phyloP scores from a whole-genome alignment of 2,113 vertebrate species.

The Aegotheles bennettii region DNA sequence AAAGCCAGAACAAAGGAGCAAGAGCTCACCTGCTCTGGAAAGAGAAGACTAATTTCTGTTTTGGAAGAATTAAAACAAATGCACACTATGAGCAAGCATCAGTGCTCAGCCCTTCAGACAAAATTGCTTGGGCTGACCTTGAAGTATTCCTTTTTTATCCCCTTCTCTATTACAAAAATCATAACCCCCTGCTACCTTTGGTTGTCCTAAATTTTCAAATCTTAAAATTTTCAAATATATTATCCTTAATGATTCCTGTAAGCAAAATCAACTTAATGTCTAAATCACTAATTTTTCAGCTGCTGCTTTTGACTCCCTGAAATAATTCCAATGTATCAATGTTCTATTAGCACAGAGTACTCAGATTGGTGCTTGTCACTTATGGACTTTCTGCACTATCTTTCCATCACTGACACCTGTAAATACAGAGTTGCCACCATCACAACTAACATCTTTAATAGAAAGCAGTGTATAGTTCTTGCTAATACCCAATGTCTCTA shows the following conservation, averaged over 20 bases:
- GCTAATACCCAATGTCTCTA: background rate
- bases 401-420: background rate
- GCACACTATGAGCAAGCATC: background rate
- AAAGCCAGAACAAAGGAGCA: background rate
- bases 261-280: background rate
- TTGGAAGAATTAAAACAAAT: background rate
- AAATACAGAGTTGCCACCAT: background rate
- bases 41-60: background rate
- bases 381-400: background rate
- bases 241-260: background rate
- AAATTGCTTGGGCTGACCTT: background rate
- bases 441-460: background rate
- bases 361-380: background rate
- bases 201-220: background rate
- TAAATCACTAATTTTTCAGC: background rate
- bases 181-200: background rate
- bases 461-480: background rate
- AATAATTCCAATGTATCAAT: background rate
- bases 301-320: background rate
- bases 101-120: background rate
- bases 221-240: background rate
- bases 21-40: background rate
- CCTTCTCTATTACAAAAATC: background rate
- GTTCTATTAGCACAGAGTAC: background rate
- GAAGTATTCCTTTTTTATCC: background rate